Percentiles rank a stretch among this genome's conserved stretches.
These are phyloP conservation scores for Drosophila pseudoobscura DNA, from an alignment of 1,140 invertebrate species.

Conservation along the genomic window DNA sequence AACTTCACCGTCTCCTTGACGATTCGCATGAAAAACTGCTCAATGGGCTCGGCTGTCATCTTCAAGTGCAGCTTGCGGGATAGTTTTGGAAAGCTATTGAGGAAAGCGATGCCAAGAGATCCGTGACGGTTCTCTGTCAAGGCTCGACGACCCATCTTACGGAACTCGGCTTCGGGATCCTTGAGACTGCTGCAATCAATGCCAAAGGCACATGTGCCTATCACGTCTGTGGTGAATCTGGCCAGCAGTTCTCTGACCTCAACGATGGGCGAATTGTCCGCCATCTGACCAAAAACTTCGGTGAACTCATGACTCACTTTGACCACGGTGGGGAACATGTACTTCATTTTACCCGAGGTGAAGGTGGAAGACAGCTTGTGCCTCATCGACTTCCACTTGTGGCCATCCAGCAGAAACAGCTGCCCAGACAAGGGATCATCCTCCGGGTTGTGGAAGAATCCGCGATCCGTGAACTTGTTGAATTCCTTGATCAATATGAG, in stretches of 20 bases:
- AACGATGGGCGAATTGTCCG: constrained; percentile 20
- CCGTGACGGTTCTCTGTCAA: constrained; percentile 45
- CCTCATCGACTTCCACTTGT: constrained; percentile 85
- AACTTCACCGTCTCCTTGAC: constrained; percentile 84
- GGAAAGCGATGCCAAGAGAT: constrained; percentile 14
- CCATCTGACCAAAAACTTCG: constrained; percentile 47
- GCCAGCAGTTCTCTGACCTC: constrained; percentile 73
- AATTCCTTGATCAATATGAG: constrained; percentile 86
- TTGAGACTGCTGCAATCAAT: constrained; percentile 85
- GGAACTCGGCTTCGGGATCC: constrained; percentile 85
- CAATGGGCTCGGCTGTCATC: constrained; percentile 83
- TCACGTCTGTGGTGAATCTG: constrained; percentile 82
- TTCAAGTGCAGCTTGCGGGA: constrained; percentile 60
- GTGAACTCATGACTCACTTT: constrained; percentile 75
- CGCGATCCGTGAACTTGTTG: constrained; percentile 84
- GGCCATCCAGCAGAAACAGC: constrained; percentile 83
- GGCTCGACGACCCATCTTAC: constrained; percentile 65
- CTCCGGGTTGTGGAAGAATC: constrained; percentile 83
- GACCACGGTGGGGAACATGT: constrained; percentile 83
- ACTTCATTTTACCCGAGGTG: constrained; percentile 86
- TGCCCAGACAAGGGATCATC: constrained; percentile 84
- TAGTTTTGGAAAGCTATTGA: constrained; percentile 61
- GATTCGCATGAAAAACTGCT: constrained; percentile 84
- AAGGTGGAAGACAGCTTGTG: constrained; percentile 85
- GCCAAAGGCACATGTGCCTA: constrained; percentile 87